phyloP scores from a whole-genome alignment of 2,113 vertebrate species.

The Axis porcinus region DNA sequence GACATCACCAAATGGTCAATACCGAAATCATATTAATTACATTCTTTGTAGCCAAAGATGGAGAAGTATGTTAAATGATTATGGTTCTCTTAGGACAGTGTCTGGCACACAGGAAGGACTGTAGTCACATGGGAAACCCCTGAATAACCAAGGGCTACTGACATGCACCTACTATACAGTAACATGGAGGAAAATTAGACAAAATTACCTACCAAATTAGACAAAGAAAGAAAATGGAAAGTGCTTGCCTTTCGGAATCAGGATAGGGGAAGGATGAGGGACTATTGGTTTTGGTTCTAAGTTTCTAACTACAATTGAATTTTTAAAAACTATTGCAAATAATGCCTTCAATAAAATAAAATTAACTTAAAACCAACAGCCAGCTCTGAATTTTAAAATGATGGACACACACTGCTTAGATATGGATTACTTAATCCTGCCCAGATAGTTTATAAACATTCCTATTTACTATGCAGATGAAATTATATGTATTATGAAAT shows the following conservation, averaged over 20 bases:
- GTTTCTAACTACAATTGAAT: background rate
- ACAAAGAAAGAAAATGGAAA: background rate
- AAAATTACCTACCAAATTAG: background rate
- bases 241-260: background rate
- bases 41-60: background rate
- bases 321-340: background rate
- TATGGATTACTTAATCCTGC: background rate
- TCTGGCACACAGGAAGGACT: background rate
- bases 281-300: background rate
- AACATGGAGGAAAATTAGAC: background rate
- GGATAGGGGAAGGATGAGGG: background rate
- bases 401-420: background rate
- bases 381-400: conserved; percentile 19
- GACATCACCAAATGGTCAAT: background rate
- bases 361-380: background rate
- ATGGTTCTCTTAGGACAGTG: background rate
- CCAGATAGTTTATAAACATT: background rate
- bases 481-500: background rate
- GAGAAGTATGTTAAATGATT: background rate
- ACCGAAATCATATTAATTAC: background rate
- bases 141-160: background rate
- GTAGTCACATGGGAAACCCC: background rate
- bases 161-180: background rate
- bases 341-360: conserved; percentile 34
- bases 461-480: background rate